Evolutionary conservation across 2,113 vertebrate genomes (phyloP), one percentile per base, ranked within the genome.

Genomic region (Sinocyclocheilus anophthalmus): DNA sequence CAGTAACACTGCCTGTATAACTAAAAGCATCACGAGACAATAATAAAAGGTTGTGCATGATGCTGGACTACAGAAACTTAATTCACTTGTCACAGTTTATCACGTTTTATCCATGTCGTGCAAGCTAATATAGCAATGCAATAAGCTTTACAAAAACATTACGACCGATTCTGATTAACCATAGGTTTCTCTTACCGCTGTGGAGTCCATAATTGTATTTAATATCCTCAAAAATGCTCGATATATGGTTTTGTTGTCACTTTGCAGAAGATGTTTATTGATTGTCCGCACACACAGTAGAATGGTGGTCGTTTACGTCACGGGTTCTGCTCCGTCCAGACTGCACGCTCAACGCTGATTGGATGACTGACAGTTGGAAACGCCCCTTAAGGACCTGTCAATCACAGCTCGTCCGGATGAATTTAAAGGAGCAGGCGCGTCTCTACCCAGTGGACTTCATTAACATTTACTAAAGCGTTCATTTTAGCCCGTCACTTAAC

Each of bases 211-310:
- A 55, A 14, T 4, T 37, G 24, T 39, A 69, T 37, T 37, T 12
- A 81, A 48, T 50, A 67, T 53, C 20, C 11, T 72, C 26, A 12
- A 55, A 83, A 67, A 57, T 39, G 18, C 26, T 55, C 1, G 5
- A 70, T 83, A n/a, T n/a, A 5, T 1, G 24, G 65, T 3, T 72
- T 72, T 83, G 67, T 83, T 83, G 45, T 37, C 48, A 83, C 81
- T 83, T 83, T 83, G 48, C 81, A 30, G 45, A 72, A 50, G 24
- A 3, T 83, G 81, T 83, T 82, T 83, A 83, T 37, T 55, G 65
- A 72, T 55, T 83, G 81, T 83, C 65, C 81, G 81, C 81, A 83
- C 81, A 67, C 81, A 83, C 81, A 67, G 59, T n/a, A 83, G 16
- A 72, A 55, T 70, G 45, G 30, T 55, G 10, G 39, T 20, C 18